These are phyloP conservation scores for Aethes cnicana DNA, from an alignment of 2,888 invertebrate species.

Conservation along the genomic window DNA sequence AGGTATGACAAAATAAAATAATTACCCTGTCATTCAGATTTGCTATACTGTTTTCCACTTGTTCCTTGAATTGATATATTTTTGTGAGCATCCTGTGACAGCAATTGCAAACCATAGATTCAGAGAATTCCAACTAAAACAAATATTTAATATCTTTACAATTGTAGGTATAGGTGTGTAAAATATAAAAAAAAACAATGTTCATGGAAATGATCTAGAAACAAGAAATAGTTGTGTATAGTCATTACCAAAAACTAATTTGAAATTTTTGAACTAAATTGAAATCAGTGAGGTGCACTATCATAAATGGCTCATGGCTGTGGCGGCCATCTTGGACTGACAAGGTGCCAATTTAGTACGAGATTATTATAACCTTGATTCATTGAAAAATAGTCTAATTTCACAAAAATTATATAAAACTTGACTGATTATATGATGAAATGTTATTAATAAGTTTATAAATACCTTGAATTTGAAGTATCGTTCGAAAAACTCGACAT, in stretches of 20 bases:
- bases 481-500: constrained; percentile 46
- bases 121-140: constrained; percentile 44
- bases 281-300: too few species aligned
- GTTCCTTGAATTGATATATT: constrained; percentile 50
- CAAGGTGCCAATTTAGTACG: constrained; percentile 47
- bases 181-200: background rate
- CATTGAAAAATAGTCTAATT: constrained; percentile 3
- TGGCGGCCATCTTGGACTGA: constrained; percentile 43
- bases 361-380: constrained; percentile 28
- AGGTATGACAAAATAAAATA: background rate
- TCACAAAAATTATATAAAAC: too few species aligned
- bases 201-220: too few species aligned
- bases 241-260: too few species aligned
- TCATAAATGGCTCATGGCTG: constrained; percentile 12
- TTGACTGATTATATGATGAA: background rate
- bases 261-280: too few species aligned
- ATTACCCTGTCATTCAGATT: constrained; percentile 49
- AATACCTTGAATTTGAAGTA: constrained; percentile 49
- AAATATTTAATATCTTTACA: background rate
- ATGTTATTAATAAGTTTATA: background rate
- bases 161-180: too few species aligned
- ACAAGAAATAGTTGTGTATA: too few species aligned
- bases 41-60: constrained; percentile 45
- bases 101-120: constrained; percentile 43
- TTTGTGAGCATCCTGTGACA: constrained; percentile 58